Evolutionary conservation across 2,113 vertebrate genomes (phyloP).

Genomic region (Podilymbus podiceps): DNA sequence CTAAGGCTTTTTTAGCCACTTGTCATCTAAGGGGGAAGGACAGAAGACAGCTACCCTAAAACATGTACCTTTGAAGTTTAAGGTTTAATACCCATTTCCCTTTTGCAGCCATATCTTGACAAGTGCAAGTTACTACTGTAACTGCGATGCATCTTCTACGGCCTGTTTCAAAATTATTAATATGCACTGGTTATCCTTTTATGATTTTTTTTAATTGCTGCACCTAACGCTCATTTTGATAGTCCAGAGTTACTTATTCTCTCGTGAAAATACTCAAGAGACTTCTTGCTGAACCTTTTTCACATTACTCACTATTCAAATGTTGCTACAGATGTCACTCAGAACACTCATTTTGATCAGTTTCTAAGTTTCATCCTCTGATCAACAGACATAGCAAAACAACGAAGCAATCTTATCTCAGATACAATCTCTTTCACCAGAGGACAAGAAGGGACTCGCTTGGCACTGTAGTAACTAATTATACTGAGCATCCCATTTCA

Average conservation of each 20-base stretch:
- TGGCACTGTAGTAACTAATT: not conserved
- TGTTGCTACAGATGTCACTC: not conserved
- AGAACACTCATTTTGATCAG: not conserved
- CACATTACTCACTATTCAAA: not conserved
- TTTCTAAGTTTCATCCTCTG: not conserved
- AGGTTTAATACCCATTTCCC: not conserved
- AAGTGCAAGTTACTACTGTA: not conserved
- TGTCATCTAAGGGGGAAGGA: not conserved
- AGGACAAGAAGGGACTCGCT: not conserved
- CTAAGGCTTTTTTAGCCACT: not conserved
- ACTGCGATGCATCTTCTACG: not conserved
- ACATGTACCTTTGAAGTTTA: not conserved
- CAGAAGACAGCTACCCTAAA: not conserved
- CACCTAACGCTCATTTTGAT: constrained; percentile 3
- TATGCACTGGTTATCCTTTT: not conserved
- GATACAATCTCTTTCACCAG: not conserved
- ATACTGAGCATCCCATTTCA: not conserved
- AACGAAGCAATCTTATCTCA: not conserved
- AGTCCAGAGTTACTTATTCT: not conserved
- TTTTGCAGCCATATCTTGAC: not conserved
- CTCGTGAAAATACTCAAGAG: not conserved
- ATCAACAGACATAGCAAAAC: not conserved
- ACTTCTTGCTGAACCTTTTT: not conserved
- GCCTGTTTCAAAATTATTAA: not conserved
- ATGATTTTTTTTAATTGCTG: not conserved